phyloP scores from a whole-genome alignment of 2,888 invertebrate genomes.

The Hirtodrosophila confusa region DNA sequence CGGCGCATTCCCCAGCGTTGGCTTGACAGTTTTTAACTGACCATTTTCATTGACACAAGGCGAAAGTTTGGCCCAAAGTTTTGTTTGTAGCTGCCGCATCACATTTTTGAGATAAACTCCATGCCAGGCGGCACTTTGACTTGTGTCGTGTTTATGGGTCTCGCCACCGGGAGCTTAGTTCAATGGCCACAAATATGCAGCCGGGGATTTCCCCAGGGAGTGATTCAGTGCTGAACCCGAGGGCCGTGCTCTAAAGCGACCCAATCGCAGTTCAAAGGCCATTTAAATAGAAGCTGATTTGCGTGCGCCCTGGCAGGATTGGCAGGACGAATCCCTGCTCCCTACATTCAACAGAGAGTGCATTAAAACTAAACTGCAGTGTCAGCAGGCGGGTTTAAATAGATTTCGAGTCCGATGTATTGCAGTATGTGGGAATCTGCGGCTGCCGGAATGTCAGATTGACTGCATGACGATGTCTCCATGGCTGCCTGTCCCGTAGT shows the following conservation, averaged over 20 bases:
- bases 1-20: constrained; percentile 10
- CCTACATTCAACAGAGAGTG: constrained; percentile 18
- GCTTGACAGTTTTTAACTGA: constrained; percentile 67
- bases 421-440: constrained; percentile 6
- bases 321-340: not conserved
- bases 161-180: constrained; percentile 47
- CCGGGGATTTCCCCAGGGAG: constrained; percentile 64
- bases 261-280: constrained; percentile 58
- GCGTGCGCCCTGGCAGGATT: constrained; percentile 29
- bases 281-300: constrained; percentile 68
- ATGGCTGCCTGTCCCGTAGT: constrained; percentile 55
- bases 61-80: constrained; percentile 61
- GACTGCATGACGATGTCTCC: constrained; percentile 7
- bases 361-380: constrained; percentile 52
- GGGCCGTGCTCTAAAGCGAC: constrained; percentile 16
- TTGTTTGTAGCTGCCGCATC: constrained; percentile 21
- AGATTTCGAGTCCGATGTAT: constrained; percentile 37
- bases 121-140: constrained; percentile 41
- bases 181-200: constrained; percentile 66
- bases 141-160: constrained; percentile 64
- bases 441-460: constrained; percentile 4
- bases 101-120: constrained; percentile 62
- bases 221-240: constrained; percentile 57
- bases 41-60: constrained; percentile 57
- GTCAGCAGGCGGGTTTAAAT: constrained; percentile 63